Base-by-base conservation (phyloP, 2,113 vertebrate species). In the Hippocampus mohnikei region DNA sequence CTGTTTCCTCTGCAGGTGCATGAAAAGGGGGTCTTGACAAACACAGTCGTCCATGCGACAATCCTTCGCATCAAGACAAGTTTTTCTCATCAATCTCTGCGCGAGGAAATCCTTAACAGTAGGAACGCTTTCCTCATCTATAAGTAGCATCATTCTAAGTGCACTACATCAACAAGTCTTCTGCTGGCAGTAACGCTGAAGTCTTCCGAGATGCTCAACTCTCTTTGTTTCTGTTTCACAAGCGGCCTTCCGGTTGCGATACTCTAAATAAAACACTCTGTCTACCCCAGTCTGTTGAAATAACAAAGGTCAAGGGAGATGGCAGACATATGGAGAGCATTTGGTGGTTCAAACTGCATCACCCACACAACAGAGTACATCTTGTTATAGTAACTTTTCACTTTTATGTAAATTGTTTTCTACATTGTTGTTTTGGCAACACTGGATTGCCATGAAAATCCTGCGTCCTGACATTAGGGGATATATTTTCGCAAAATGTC, bases 291-390 rank as follows among this genome's bases (percentile, higher is more conserved):
- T 72, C 72, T 74, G 75, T 71, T 80, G 69, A 59, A 80, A 83
- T 73, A 79, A 69, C 64, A 80, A 58, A 70, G 80, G 81, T 86
- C 87, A 84, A 56, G 23, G 71, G 63, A 74, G 71, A 58, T 85
- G 84, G 84, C 85, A 88, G 79, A 87, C 88, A 90, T 90, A 81
- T 90, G 88, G 89, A 81, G 85, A 83, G 48, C 78, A 90, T 92
- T 89, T 90, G 65, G 71, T 85, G 72, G 46, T 85, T 82, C 80
- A 75, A 76, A 77, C 81, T 86, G 81, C n/a, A 58, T 74, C 72
- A 40, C 44, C 27, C 77, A 87, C 85, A 85, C 80, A 88, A 78
- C 74, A 89, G 75, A 89, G 71, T 84, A 84, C 78, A 85, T 86
- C 67, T 84, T 87, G 84, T 78, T 86, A 87, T 80, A 69, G 72